phyloP scores from a whole-genome alignment of 2,797 vertebrate species.

The Sparus aurata region DNA sequence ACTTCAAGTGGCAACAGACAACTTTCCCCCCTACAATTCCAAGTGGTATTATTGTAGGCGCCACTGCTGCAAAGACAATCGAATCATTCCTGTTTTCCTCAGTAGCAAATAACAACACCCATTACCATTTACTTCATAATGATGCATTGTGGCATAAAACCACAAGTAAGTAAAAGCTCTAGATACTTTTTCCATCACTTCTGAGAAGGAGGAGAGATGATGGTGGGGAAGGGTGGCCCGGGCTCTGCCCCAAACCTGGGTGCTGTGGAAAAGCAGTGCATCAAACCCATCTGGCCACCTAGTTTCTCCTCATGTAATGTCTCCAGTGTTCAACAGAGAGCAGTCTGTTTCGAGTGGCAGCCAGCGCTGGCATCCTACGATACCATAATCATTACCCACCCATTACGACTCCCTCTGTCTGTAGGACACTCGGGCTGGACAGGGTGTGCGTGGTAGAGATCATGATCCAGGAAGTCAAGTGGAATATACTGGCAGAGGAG shows the following conservation, averaged over 20 bases:
- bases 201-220: not conserved
- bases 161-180: not conserved
- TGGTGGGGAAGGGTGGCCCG: constrained; percentile 16
- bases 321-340: constrained; percentile 41
- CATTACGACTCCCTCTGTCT: constrained; percentile 42
- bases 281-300: constrained; percentile 50
- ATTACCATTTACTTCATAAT: no score
- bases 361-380: constrained; percentile 37
- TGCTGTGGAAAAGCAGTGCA: constrained; percentile 57
- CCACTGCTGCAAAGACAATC: no score
- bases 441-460: constrained; percentile 26
- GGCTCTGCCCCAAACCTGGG: constrained; percentile 57
- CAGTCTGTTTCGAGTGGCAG: constrained; percentile 49
- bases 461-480: constrained; percentile 17
- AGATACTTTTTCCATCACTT: not conserved
- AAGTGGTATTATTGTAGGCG: no score
- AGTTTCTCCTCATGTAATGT: constrained; percentile 49
- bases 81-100: no score
- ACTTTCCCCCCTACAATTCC: no score
- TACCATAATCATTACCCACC: constrained; percentile 41
- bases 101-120: no score
- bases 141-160: no score
- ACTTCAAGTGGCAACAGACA: not conserved
- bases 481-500: not conserved
- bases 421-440: constrained; percentile 31